A percentile compares a stretch with the other conserved stretches of the same genome.
phyloP scores from a whole-genome alignment of 35 echinoderm and acorn worm species.

The Anneissia japonica region DNA sequence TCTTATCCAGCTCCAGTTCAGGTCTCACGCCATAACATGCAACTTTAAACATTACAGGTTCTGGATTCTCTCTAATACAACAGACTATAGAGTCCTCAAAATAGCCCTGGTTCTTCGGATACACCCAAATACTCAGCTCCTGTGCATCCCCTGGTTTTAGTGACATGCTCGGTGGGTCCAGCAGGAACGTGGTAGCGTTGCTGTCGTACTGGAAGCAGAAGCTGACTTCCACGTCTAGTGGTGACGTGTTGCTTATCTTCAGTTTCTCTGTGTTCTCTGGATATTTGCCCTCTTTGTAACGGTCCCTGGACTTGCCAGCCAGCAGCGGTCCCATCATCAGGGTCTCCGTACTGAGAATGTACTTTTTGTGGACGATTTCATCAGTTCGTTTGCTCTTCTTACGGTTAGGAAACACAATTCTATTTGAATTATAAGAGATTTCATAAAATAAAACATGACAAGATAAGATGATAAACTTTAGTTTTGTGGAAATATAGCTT shows the following conservation, averaged over 20 bases:
- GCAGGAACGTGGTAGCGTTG: constrained; percentile 77
- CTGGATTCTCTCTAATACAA: constrained; percentile 95
- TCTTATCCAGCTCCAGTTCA: constrained; percentile 97
- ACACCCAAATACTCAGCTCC: constrained; percentile 89
- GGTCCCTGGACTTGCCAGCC: constrained; percentile 87
- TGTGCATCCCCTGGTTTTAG: constrained; percentile 87
- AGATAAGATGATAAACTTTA: neutral
- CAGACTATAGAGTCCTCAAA: constrained; percentile 98
- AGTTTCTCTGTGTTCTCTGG: constrained; percentile 97
- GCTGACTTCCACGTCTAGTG: constrained; percentile 78
- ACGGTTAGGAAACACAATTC: constrained; percentile 94
- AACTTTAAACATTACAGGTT: constrained; percentile 91
- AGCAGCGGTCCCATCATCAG: constrained; percentile 89
- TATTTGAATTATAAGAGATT: constrained; percentile 9
- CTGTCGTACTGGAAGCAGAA: constrained; percentile 97
- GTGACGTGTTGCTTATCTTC: constrained; percentile 86
- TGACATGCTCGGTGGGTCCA: constrained; percentile 80
- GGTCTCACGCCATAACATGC: constrained; percentile 92
- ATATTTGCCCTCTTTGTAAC: constrained; percentile 94
- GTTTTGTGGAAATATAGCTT: no score
- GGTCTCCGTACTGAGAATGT: constrained; percentile 80
- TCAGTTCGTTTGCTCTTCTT: constrained; percentile 92
- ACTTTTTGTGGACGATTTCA: constrained; percentile 99
- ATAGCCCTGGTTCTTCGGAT: constrained; percentile 98
- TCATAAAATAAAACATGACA: no score